Percentiles rank a stretch among this genome's conserved stretches.
These are phyloP conservation scores for Drosophila neotestacea DNA, from an alignment of 2,888 invertebrate species.

Conservation along the genomic window DNA sequence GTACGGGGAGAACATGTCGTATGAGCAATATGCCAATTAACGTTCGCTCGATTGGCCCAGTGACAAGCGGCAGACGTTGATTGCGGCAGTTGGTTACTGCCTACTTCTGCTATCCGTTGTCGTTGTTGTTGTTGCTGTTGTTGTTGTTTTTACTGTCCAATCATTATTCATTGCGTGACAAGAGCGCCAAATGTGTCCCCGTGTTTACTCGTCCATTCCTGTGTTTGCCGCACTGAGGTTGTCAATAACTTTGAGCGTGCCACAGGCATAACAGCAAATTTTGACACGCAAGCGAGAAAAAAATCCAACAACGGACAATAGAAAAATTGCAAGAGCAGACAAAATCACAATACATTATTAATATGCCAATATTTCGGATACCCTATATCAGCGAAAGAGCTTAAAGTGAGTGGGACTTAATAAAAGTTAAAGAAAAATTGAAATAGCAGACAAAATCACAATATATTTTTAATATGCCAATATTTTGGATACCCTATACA, in stretches of 20 bases:
- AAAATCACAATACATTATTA: background rate
- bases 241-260: conserved; percentile 73
- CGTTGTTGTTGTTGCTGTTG: conserved; percentile 31
- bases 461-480: background rate
- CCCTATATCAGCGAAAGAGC: background rate
- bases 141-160: conserved; percentile 56
- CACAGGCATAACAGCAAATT: conserved; percentile 65
- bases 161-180: conserved; percentile 81
- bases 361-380: background rate
- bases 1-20: conserved; percentile 59
- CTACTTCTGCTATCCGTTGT: conserved; percentile 5
- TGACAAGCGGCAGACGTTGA: conserved; percentile 70
- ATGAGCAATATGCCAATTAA: conserved; percentile 79
- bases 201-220: conserved; percentile 20
- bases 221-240: conserved; percentile 37
- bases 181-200: conserved; percentile 68
- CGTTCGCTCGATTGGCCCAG: conserved; percentile 66
- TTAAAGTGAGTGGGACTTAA: background rate
- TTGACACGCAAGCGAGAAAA: conserved; percentile 43
- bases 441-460: background rate
- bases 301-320: conserved; percentile 30
- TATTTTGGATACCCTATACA: background rate
- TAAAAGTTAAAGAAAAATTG: background rate
- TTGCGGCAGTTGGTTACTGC: conserved; percentile 38
- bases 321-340: conserved; percentile 31